Base-by-base conservation (phyloP, 2,888 invertebrate genomes). In the Prenolepis imparis region DNA sequence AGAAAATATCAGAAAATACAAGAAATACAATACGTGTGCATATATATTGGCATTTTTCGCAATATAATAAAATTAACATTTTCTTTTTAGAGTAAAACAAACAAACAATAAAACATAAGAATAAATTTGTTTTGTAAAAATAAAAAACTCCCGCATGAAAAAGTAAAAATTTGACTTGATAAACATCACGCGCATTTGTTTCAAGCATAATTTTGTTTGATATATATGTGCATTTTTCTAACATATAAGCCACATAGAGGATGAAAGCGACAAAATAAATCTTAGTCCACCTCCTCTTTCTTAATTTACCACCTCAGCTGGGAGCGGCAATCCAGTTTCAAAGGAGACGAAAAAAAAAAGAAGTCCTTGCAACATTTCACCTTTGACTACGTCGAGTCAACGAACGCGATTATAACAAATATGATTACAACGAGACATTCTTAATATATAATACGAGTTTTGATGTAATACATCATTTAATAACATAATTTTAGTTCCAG, bases 261-360 rank as follows among this genome's bases (percentile, higher is more conserved):
- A 57, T 57, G 57, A 28, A 41, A 21, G 32, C 32, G 32, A 21
- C 32, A 85, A 82, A 86, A 86, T 89, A 89, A 90, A 89, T 88
- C 83, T 86, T 86, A 52, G 81, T 82, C 77, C 68, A 81, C 63
- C 70, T 78, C 73, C 84, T 59, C 70, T 52, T 72, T 83, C 84
- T 86, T 89, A 87, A 89, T 86, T 89, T 86, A 78, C 24, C 75
- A 66, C 15, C 78, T 77, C 82, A 64, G 64, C 52, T 77, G 36
- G 52, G 32, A 11, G 36, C 1, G 4, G 4, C 3, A 24, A 15
- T 59, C 12, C 6, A 41, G 21, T 18, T 48, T 48, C 5, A 21
- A 6, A 74, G 36, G 48, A 44, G 18, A 57, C 12, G 18, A 36
- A 36, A 36, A 72, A 67, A 75, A 55, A 57, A 41, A 64, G 39